phyloP scores from a whole-genome alignment of 2,797 vertebrate species.

The Chromis chromis region DNA sequence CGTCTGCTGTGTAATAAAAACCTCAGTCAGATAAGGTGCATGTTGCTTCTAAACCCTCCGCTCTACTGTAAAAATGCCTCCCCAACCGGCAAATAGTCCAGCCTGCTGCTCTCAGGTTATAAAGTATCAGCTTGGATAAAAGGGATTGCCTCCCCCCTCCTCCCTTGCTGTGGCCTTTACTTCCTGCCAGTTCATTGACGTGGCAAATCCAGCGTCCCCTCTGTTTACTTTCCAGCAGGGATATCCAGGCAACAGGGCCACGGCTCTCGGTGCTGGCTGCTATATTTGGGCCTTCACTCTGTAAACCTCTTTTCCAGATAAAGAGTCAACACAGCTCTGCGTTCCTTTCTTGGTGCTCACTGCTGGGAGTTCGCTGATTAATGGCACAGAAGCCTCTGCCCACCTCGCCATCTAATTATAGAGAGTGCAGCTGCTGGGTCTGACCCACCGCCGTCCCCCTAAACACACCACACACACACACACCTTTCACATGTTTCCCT shows the following conservation, averaged over 20 bases:
- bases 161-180: conserved; percentile 39
- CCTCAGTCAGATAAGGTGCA: conserved; percentile 24
- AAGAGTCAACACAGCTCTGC: conserved; percentile 70
- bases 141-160: conserved; percentile 27
- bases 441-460: conserved; percentile 31
- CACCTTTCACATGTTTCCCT: conserved; percentile 37
- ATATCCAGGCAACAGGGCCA: conserved; percentile 76
- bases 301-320: conserved; percentile 73
- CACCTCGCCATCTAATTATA: conserved; percentile 83
- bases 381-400: conserved; percentile 53
- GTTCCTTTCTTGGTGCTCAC: conserved; percentile 83
- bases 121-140: conserved; percentile 44
- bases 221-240: conserved; percentile 77
- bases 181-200: conserved; percentile 66
- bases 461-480: conserved; percentile 21
- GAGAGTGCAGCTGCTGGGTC: conserved; percentile 79
- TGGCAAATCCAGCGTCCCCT: conserved; percentile 65
- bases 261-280: conserved; percentile 53
- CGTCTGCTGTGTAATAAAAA: conserved; percentile 47
- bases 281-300: conserved; percentile 79
- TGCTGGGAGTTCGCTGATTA: conserved; percentile 63
- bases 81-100: conserved; percentile 7
- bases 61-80: conserved; percentile 39
- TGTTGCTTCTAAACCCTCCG: conserved; percentile 8
- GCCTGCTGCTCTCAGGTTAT: conserved; percentile 44